Conservation (phyloP, 2,113 vertebrate genomes). For the Polyodon spathula region DNA sequence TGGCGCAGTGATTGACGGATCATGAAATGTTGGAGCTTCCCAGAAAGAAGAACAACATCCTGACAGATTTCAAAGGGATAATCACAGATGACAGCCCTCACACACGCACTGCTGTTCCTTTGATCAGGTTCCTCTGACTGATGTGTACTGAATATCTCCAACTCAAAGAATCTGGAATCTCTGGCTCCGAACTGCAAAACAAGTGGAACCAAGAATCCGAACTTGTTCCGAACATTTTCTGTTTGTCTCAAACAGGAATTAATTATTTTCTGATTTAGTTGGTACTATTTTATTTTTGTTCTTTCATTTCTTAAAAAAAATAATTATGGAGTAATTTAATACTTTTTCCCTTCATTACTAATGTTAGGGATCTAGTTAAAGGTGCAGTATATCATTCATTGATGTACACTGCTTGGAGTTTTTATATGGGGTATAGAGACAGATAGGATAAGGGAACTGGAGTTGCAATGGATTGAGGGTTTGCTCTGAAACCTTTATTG, state of each 20-base stretch:
- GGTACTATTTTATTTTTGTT: constrained; percentile 24
- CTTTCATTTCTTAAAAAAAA: constrained; percentile 23
- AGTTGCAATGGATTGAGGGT: too few relatives aligned
- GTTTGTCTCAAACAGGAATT: constrained; percentile 34
- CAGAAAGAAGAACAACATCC: constrained; percentile 21
- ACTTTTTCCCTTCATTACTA: too few relatives aligned
- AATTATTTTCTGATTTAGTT: constrained; percentile 33
- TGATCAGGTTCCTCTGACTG: constrained; percentile 4
- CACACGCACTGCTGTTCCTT: not conserved
- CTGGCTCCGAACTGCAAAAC: not conserved
- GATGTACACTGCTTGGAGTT: too few relatives aligned
- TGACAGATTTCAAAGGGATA: constrained; percentile 16
- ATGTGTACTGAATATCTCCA: constrained; percentile 7
- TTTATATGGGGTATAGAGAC: too few relatives aligned
- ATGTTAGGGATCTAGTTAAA: too few relatives aligned
- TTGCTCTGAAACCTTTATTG: too few relatives aligned
- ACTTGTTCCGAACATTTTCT: constrained; percentile 26
- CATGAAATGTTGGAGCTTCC: constrained; percentile 14
- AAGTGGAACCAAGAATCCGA: not conserved
- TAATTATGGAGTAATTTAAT: too few relatives aligned
- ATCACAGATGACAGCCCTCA: constrained; percentile 19
- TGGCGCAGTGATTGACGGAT: constrained; percentile 21
- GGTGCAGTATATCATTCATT: too few relatives aligned
- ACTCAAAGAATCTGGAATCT: not conserved
- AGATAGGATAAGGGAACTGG: too few relatives aligned